phyloP scores from a whole-genome alignment of 2,888 invertebrate genomes.

The Stenchaetothrips biformis region DNA sequence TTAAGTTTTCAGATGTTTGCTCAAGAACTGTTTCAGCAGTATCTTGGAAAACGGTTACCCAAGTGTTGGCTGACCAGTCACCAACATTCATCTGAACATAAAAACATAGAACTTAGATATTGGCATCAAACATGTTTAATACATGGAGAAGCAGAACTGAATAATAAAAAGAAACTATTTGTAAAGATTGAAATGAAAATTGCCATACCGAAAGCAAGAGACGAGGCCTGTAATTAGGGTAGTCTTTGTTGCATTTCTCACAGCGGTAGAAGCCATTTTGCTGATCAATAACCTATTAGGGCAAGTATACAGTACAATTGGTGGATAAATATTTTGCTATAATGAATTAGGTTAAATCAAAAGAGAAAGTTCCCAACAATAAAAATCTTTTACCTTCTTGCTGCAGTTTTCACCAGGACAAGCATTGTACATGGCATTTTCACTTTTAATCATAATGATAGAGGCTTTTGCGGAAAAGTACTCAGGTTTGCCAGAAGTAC shows the following conservation, averaged over 20 bases:
- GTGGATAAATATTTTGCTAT: conserved; percentile 28
- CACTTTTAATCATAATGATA: conserved; percentile 69
- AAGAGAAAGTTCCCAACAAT: background rate
- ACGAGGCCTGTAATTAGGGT: conserved; percentile 79
- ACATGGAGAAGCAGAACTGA: conserved; percentile 25
- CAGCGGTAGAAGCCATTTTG: conserved; percentile 85
- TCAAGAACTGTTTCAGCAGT: conserved; percentile 73
- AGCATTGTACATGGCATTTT: conserved; percentile 85
- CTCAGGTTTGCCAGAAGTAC: conserved; percentile 71
- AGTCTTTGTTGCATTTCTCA: conserved; percentile 88
- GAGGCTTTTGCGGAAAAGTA: conserved; percentile 75
- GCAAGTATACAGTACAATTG: conserved; percentile 30
- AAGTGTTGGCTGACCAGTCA: conserved; percentile 82
- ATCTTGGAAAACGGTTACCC: conserved; percentile 87
- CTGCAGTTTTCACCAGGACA: conserved; percentile 87
- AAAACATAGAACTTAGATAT: conserved; percentile 32
- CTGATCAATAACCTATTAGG: conserved; percentile 65
- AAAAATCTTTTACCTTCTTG: conserved; percentile 63
- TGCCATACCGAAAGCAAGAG: conserved; percentile 70
- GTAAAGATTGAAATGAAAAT: conserved; percentile 26
- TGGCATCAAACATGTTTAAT: conserved; percentile 5
- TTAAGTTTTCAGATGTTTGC: conserved; percentile 67
- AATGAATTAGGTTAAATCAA: background rate
- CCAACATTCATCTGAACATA: conserved; percentile 68
- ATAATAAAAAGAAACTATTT: background rate